Evolutionary conservation across 1,140 invertebrate species (phyloP).

Genomic region (Papilio polytes): DNA sequence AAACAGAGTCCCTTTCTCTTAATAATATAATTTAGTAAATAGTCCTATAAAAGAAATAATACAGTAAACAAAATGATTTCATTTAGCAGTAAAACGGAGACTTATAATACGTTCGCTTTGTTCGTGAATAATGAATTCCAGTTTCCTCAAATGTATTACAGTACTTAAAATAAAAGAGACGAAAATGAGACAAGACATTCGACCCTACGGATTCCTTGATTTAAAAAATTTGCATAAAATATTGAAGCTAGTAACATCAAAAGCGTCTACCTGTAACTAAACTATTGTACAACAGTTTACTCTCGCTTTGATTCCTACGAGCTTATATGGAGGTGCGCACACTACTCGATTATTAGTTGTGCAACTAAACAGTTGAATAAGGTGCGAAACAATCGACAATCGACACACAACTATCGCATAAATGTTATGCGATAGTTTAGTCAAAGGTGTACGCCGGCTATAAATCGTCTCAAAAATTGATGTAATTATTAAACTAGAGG

Average conservation of each 20-base stretch:
- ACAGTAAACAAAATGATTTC: constrained; percentile 23
- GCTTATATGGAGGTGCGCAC: no score
- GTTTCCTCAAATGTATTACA: constrained; percentile 9
- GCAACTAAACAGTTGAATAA: no score
- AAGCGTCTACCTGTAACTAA: no score
- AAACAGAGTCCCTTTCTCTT: no score
- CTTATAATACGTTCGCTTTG: constrained; percentile 17
- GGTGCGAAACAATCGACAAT: no score
- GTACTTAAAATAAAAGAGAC: constrained; percentile 20
- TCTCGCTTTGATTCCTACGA: no score
- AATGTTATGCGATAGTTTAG: no score
- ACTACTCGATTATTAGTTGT: no score
- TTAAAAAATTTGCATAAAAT: constrained; percentile 12
- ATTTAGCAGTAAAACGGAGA: constrained; percentile 25
- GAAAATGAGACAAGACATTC: neutral
- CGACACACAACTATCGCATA: no score
- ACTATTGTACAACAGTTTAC: no score
- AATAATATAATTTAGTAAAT: neutral
- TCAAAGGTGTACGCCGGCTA: neutral
- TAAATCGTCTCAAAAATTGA: neutral
- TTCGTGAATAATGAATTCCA: constrained; percentile 8
- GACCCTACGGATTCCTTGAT: neutral
- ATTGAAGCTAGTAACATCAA: neutral
- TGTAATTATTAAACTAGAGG: neutral
- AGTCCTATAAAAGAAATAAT: constrained; percentile 19